Base-by-base conservation (phyloP, 2,797 vertebrate genomes). In the Percopsis omiscomaycus region DNA sequence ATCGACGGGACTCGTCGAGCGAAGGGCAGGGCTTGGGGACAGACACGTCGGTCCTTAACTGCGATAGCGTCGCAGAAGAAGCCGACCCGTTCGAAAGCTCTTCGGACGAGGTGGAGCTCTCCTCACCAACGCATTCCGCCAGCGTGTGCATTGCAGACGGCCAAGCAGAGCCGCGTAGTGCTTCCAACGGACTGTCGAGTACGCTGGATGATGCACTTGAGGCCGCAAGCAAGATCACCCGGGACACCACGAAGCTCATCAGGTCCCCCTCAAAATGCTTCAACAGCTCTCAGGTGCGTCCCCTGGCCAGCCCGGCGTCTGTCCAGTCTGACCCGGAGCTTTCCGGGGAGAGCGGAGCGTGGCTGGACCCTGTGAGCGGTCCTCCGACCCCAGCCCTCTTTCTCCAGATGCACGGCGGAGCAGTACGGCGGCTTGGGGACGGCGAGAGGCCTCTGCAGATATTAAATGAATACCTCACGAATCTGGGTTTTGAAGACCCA, bases 341-440 rank as follows among this genome's bases (percentile, higher is more conserved):
- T 76, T 71, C 80, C 0, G 77, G 50, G 63, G 79, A 53, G 22
- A 54, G 55, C 75, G 72, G 56, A 47, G 76, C 1, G 14, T 84
- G 80, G 80, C 59, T 64, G 0, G 88, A 84, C 70, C 60, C 82
- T 57, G 55, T 64, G 73, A 81, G 28, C 51, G 49, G 58, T 1
- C 75, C 45, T 29, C 86, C 70, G 0, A 80, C 74, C 32, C 93
- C 94, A 10, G 84, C 92, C 63, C 84, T 97, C 42, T 96, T 94
- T 10, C 84, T 96, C 74, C 96, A 97, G 87, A 91, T 97, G 47
- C 95, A 97, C 13, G 95, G 96, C 10, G 95, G 96, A 77, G 91
- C 91, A 0, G 93, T 93, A 77, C 89, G 94, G 64, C 88, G 94
- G 60, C 86, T 97, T 84, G 91, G 88, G 63, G 90, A 93, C 1